phyloP scores from a whole-genome alignment of 2,797 vertebrate genomes.

The Emys orbicularis region DNA sequence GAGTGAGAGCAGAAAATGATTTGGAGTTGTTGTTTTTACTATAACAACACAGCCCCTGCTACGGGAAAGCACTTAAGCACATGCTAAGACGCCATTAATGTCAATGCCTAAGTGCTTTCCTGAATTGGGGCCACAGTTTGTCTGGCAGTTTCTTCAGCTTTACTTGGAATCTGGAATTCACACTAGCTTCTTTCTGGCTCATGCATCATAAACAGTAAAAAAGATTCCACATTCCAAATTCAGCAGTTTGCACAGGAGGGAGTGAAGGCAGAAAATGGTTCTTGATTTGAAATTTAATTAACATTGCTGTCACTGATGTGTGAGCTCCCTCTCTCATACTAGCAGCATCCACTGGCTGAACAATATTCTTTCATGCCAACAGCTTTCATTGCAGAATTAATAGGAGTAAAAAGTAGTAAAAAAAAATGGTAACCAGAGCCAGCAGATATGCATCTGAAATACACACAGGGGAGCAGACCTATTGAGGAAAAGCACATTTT shows the following conservation, averaged over 20 bases:
- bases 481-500: background rate
- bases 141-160: background rate
- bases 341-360: slow-evolving; percentile 12
- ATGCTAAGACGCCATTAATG: slow-evolving; percentile 3
- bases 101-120: background rate
- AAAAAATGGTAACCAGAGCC: background rate
- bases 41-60: background rate
- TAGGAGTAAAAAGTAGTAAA: background rate
- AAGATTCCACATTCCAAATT: slow-evolving; percentile 8
- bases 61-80: background rate
- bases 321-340: background rate
- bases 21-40: background rate
- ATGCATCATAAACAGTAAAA: background rate
- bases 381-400: slow-evolving; percentile 1
- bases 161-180: background rate
- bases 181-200: background rate
- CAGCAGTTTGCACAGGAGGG: slow-evolving; percentile 8
- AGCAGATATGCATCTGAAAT: background rate
- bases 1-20: background rate
- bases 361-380: background rate
- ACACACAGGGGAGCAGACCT: background rate
- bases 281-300: slow-evolving; percentile 62
- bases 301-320: slow-evolving; percentile 30
- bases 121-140: background rate
- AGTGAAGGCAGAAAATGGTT: slow-evolving; percentile 33